These are phyloP conservation scores for Ptychadena robeensis DNA, from an alignment of 2,797 vertebrate species.

Conservation along the genomic window DNA sequence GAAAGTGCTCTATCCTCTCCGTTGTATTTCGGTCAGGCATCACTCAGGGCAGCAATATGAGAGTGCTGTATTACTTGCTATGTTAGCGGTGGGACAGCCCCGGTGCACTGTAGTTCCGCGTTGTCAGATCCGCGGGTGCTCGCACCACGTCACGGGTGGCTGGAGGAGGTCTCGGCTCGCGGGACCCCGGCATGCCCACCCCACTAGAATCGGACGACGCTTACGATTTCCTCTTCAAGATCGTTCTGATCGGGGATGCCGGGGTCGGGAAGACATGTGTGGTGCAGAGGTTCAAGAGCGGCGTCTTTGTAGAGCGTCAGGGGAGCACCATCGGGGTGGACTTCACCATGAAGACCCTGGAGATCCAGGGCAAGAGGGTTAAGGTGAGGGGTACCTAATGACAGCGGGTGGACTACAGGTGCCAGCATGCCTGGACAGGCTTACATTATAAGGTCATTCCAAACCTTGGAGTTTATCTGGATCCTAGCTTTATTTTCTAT, in stretches of 20 bases:
- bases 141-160: slow-evolving; percentile 60
- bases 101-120: slow-evolving; percentile 61
- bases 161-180: slow-evolving; percentile 29
- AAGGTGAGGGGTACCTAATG: slow-evolving; percentile 74
- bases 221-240: slow-evolving; percentile 85
- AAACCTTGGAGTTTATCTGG: not conserved
- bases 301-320: slow-evolving; percentile 81
- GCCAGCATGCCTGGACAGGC: not conserved
- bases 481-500: too few species aligned
- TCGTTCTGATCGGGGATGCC: slow-evolving; percentile 84
- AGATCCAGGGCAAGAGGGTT: slow-evolving; percentile 83
- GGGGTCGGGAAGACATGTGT: slow-evolving; percentile 87
- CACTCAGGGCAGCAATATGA: slow-evolving; percentile 22
- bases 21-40: slow-evolving; percentile 4
- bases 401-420: slow-evolving; percentile 5
- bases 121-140: slow-evolving; percentile 67
- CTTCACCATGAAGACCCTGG: slow-evolving; percentile 86
- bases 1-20: slow-evolving; percentile 36
- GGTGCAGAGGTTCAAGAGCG: slow-evolving; percentile 85
- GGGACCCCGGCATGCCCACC: slow-evolving; percentile 67
- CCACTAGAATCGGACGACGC: slow-evolving; percentile 76
- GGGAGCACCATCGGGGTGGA: slow-evolving; percentile 87
- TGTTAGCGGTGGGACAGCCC: slow-evolving; percentile 5
- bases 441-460: not conserved
- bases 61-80: slow-evolving; percentile 18